Evolutionary conservation across 2,113 vertebrate genomes (phyloP).

Genomic region (Petrocephalus zakoni): DNA sequence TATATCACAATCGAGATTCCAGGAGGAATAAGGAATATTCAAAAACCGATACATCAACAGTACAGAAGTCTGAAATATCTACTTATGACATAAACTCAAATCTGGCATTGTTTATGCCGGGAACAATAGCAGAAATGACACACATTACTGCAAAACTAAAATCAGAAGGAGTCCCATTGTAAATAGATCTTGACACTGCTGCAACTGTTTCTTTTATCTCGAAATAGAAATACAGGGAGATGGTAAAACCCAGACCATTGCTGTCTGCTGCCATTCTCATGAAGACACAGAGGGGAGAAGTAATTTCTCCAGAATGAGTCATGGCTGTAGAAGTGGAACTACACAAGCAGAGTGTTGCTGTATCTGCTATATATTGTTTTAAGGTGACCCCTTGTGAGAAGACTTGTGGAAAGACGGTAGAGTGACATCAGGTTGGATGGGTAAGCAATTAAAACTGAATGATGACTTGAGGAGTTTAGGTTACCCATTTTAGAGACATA

Average conservation of each 20-base stretch:
- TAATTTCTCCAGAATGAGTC: neutral
- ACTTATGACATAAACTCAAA: conserved; percentile 1
- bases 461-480: neutral
- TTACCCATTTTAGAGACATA: neutral
- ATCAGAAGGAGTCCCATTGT: neutral
- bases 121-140: neutral
- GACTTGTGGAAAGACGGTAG: neutral
- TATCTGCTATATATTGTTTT: neutral
- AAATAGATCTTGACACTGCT: neutral
- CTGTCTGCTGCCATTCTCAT: neutral
- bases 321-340: neutral
- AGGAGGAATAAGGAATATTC: neutral
- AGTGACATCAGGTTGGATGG: neutral
- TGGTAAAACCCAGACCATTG: neutral
- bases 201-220: neutral
- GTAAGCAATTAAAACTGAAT: neutral
- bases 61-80: neutral
- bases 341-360: neutral
- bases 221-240: neutral
- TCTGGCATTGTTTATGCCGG: neutral
- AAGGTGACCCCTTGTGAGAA: neutral
- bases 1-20: neutral
- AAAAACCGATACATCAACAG: neutral
- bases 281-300: neutral
- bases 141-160: neutral